A percentile compares a stretch with the other conserved stretches of the same genome.
These are phyloP conservation scores for Deroplatys truncata DNA, from an alignment of 2,888 invertebrate species.

Conservation along the genomic window DNA sequence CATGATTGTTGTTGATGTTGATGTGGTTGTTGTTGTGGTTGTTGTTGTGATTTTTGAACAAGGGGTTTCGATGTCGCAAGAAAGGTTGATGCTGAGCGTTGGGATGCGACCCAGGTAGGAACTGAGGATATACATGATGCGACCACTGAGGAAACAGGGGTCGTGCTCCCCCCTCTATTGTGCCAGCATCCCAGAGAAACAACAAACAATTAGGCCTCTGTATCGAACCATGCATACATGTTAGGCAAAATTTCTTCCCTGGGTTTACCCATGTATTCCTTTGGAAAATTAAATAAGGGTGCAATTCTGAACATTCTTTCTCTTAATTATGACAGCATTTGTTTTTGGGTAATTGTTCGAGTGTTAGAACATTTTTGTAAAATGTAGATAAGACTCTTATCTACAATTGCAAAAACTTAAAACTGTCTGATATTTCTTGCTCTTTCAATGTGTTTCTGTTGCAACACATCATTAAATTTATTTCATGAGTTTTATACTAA, in stretches of 20 bases:
- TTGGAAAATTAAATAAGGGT: not conserved
- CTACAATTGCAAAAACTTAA: too few relatives aligned
- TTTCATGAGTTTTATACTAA: too few relatives aligned
- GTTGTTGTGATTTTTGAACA: conserved; percentile 53
- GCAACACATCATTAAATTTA: too few relatives aligned
- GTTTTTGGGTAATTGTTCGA: too few relatives aligned
- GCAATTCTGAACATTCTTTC: not conserved
- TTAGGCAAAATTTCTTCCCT: not conserved
- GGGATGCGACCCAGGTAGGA: conserved; percentile 86
- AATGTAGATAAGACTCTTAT: too few relatives aligned
- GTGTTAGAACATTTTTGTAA: too few relatives aligned
- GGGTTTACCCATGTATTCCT: too few relatives aligned
- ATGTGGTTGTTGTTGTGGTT: conserved; percentile 37
- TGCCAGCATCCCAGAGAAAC: conserved; percentile 46
- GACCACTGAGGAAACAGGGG: conserved; percentile 93
- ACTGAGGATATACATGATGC: conserved; percentile 91
- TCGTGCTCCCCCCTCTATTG: conserved; percentile 54
- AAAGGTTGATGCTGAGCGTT: conserved; percentile 53
- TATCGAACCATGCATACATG: not conserved
- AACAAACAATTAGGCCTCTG: not conserved
- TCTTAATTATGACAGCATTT: not conserved
- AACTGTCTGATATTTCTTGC: too few relatives aligned
- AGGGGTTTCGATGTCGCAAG: conserved; percentile 50
- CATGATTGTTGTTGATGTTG: conserved; percentile 50
- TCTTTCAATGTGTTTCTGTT: too few relatives aligned